Base-by-base conservation (phyloP, 2,797 vertebrate genomes). In the Hyperoplus lanceolatus region DNA sequence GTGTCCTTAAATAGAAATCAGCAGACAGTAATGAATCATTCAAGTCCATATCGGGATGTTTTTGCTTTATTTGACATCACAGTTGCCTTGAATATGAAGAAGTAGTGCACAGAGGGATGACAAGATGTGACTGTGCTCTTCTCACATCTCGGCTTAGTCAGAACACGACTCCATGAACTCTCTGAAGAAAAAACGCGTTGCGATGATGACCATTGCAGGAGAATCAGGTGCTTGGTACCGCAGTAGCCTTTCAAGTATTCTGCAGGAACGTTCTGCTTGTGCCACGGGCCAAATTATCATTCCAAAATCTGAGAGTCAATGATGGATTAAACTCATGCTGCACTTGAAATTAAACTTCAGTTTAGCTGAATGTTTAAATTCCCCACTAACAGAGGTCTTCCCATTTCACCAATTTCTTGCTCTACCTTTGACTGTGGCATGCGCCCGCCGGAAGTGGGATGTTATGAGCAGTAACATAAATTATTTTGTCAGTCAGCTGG, bases 221-320 rank as follows among this genome's bases (percentile, higher is more conserved):
- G 87, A 89, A 92, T 87, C 84, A 77, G 77, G 55, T 86, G 80
- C 76, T 88, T 85, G 71, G 64, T 78, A 21, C 65, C 70, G 76
- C 82, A 77, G 80, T 15, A 63, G 76, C 59, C 72, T 91, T 92
- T 90, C 67, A 87, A 86, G 84, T 77, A 70, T 66, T 74, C 88
- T 80, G 61, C 77, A 67, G 77, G 77, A 71, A 81, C 77, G 72
- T 76, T 80, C 59, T 71, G 75, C 69, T 77, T 13, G 41, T 64
- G 73, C 76, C 77, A 41, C 68, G 8, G 69, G 70, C 58, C 61
- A 74, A 72, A 87, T 89, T 59, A 80, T 81, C 65, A 70, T 80
- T 64, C 69, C 65, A 54, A 50, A 79, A 67, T 81, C 77, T 73
- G 64, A 77, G 55, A 85, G 83, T 79, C 80, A 82, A 71, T 39